phyloP scores from a whole-genome alignment of 2,888 invertebrate species.

The Platycheirus albimanus region DNA sequence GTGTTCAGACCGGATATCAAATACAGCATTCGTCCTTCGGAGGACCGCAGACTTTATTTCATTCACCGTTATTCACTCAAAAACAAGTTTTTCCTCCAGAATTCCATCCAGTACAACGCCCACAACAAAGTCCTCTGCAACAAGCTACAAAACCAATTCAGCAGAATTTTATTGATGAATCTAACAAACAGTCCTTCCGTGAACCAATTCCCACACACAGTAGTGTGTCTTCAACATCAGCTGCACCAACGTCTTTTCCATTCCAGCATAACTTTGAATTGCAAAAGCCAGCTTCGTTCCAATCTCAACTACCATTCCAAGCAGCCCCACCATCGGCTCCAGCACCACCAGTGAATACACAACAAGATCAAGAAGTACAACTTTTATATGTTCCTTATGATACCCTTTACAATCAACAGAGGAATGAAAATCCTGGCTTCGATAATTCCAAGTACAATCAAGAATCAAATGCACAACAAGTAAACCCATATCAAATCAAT shows the following conservation, averaged over 20 bases:
- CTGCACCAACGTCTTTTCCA: slow-evolving; percentile 78
- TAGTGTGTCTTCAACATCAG: slow-evolving; percentile 77
- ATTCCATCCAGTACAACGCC: slow-evolving; percentile 78
- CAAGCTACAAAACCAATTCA: slow-evolving; percentile 78
- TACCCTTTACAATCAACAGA: slow-evolving; percentile 85
- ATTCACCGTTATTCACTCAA: slow-evolving; percentile 78
- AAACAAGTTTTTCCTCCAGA: slow-evolving; percentile 79
- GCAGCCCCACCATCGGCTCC: slow-evolving; percentile 66
- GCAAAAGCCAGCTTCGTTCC: slow-evolving; percentile 76
- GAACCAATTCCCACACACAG: slow-evolving; percentile 78
- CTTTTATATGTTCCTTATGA: slow-evolving; percentile 92
- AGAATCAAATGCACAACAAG: slow-evolving; percentile 79
- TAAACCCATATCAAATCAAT: slow-evolving; percentile 83
- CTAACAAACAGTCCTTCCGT: slow-evolving; percentile 76
- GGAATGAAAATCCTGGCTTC: slow-evolving; percentile 76
- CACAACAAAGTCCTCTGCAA: slow-evolving; percentile 75
- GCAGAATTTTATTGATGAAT: slow-evolving; percentile 80
- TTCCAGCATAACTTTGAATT: slow-evolving; percentile 77
- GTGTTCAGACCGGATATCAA: slow-evolving; percentile 81
- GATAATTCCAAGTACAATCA: slow-evolving; percentile 79
- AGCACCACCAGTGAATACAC: slow-evolving; percentile 60
- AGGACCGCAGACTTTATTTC: slow-evolving; percentile 79
- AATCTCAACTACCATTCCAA: slow-evolving; percentile 73
- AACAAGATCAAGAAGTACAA: slow-evolving; percentile 87
- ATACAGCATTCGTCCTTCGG: slow-evolving; percentile 80